These are phyloP conservation scores for Acrocephalus arundinaceus DNA, from an alignment of 2,113 vertebrate species.

Conservation along the genomic window DNA sequence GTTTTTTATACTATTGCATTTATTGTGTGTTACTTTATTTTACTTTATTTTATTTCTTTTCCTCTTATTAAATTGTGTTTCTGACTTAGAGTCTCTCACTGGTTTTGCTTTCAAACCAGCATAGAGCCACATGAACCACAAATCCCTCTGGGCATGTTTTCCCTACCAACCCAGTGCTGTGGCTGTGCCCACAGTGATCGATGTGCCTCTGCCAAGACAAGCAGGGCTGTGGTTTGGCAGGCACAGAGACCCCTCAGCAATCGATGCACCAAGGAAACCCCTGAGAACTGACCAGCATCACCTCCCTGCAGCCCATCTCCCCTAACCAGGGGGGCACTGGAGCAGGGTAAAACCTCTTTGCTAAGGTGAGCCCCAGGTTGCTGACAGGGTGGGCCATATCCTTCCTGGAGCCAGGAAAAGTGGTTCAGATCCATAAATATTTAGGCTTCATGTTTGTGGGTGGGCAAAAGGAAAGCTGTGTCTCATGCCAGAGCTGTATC, in stretches of 20 bases:
- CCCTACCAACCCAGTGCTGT: neutral
- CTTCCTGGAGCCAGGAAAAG: neutral
- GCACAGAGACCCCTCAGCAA: neutral
- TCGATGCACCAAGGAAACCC: neutral
- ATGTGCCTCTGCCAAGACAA: neutral
- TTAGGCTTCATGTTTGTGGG: neutral
- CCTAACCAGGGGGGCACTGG: rapidly evolving
- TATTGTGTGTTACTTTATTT: too few species aligned
- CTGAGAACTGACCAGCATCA: rapidly evolving
- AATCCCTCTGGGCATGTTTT: neutral
- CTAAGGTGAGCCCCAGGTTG: neutral
- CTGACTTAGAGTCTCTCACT: too few species aligned
- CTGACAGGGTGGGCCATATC: neutral
- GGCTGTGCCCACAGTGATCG: neutral
- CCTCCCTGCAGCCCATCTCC: rapidly evolving
- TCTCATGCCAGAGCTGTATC: neutral
- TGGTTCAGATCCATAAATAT: neutral
- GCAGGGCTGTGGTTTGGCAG: slow-evolving; percentile 36
- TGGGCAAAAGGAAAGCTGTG: neutral
- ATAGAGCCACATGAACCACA: neutral
- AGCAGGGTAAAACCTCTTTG: neutral
- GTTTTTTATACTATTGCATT: too few species aligned
- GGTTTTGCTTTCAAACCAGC: too few species aligned
- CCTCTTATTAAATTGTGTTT: too few species aligned
- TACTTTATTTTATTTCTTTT: too few species aligned